These are phyloP conservation scores for Thera obeliscata DNA, from an alignment of 2,888 invertebrate genomes.

Conservation along the genomic window DNA sequence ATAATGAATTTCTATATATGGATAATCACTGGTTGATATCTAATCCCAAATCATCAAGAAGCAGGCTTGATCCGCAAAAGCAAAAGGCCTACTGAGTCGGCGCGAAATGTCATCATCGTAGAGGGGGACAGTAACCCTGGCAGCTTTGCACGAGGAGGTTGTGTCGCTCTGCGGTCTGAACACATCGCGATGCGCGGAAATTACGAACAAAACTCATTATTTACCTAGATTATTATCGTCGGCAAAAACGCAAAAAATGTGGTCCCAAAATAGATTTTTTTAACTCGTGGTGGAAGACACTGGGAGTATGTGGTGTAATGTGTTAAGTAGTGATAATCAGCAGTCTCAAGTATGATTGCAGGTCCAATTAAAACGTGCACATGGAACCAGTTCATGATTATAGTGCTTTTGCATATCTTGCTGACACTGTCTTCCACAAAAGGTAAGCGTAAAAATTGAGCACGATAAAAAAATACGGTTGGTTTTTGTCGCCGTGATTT, in stretches of 20 bases:
- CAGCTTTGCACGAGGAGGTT: conserved; percentile 65
- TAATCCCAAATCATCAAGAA: conserved; percentile 61
- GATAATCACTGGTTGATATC: not conserved
- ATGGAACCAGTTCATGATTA: conserved; percentile 73
- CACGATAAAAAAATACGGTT: conserved; percentile 15
- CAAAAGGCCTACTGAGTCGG: conserved; percentile 74
- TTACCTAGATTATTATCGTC: conserved; percentile 17
- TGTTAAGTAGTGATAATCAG: conserved; percentile 61
- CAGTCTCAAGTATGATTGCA: conserved; percentile 78
- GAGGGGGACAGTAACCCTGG: conserved; percentile 79
- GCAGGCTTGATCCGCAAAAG: conserved; percentile 60
- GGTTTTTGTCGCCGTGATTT: conserved; percentile 29
- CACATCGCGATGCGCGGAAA: conserved; percentile 73
- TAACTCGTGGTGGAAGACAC: conserved; percentile 28
- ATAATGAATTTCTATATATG: too few species aligned
- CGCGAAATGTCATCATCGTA: conserved; percentile 78
- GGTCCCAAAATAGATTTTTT: conserved; percentile 28
- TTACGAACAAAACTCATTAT: conserved; percentile 49
- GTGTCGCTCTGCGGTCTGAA: conserved; percentile 62
- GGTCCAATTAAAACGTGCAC: conserved; percentile 72
- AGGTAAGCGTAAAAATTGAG: conserved; percentile 60
- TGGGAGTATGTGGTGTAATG: conserved; percentile 57
- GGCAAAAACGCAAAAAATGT: conserved; percentile 27
- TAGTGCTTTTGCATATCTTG: conserved; percentile 74
- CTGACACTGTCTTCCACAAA: conserved; percentile 62